Percentiles rank a stretch among this genome's conserved stretches.
These are phyloP conservation scores for Ichneumoninae sp. DNA, from an alignment of 2,888 invertebrate genomes.

Conservation along the genomic window DNA sequence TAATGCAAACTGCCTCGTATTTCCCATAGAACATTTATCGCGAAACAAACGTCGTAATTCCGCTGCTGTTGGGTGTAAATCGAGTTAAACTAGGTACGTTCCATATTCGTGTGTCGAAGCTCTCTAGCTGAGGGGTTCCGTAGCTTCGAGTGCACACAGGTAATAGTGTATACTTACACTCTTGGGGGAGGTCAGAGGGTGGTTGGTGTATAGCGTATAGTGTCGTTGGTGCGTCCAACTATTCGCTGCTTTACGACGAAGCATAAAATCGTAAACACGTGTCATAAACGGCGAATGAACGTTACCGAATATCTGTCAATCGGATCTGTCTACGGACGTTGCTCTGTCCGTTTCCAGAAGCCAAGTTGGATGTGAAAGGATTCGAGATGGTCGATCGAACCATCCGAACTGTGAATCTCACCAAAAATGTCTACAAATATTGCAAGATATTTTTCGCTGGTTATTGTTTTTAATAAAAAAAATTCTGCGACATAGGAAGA, in stretches of 20 bases:
- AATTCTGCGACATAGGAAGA: not conserved
- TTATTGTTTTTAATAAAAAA: not conserved
- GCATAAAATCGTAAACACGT: slow-evolving; percentile 79
- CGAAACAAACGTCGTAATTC: slow-evolving; percentile 56
- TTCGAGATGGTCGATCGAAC: slow-evolving; percentile 33
- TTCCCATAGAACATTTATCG: slow-evolving; percentile 48
- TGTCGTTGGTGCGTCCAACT: slow-evolving; percentile 71
- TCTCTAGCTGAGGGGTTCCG: slow-evolving; percentile 16
- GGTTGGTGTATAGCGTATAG: slow-evolving; percentile 34
- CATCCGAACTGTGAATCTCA: not conserved
- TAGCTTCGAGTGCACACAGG: slow-evolving; percentile 35
- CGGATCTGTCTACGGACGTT: slow-evolving; percentile 66
- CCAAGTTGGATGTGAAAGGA: not conserved
- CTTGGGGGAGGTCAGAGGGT: slow-evolving; percentile 26
- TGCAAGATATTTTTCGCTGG: not conserved
- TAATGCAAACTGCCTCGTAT: slow-evolving; percentile 24
- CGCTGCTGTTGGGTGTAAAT: slow-evolving; percentile 37
- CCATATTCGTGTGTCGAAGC: slow-evolving; percentile 31
- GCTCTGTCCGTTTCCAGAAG: slow-evolving; percentile 30
- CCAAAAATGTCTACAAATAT: not conserved
- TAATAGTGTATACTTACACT: slow-evolving; percentile 39
- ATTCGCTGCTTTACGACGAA: slow-evolving; percentile 76
- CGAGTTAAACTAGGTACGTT: slow-evolving; percentile 21
- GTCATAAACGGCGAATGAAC: slow-evolving; percentile 74
- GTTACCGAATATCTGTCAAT: slow-evolving; percentile 74